Percentiles rank a stretch among this genome's conserved stretches.
Conservation (phyloP, 1,140 invertebrate genomes). For the Lepidurus apus region DNA sequence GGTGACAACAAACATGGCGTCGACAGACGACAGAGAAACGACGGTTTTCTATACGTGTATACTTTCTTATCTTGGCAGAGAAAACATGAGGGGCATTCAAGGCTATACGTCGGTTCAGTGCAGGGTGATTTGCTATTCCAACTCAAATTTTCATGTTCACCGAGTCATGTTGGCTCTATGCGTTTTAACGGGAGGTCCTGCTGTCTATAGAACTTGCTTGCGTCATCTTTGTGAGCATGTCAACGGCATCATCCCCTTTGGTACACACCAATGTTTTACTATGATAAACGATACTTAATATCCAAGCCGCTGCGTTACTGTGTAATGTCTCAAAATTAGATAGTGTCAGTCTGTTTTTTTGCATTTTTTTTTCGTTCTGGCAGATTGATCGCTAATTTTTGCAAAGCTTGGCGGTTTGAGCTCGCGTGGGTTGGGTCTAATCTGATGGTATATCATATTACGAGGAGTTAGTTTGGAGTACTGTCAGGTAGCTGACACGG, state of each 20-base stretch:
- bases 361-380: background rate
- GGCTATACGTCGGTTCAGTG: conserved; percentile 2
- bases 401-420: background rate
- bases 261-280: background rate
- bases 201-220: conserved; percentile 6
- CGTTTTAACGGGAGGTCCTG: background rate
- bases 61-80: background rate
- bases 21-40: conserved; percentile 4
- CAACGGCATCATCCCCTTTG: background rate
- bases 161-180: background rate
- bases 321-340: background rate
- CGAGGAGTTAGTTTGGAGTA: background rate
- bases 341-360: background rate
- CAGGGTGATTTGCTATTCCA: conserved; percentile 9
- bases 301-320: background rate
- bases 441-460: background rate
- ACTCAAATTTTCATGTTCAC: conserved; percentile 15
- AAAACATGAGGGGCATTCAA: background rate
- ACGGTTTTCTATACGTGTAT: conserved; percentile 4
- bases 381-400: background rate
- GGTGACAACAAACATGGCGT: background rate
- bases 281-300: background rate
- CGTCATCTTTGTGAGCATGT: background rate
- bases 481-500: background rate
- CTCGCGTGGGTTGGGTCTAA: background rate